Base-by-base conservation (phyloP, 2,113 vertebrate species). In the Ginglymostoma cirratum region DNA sequence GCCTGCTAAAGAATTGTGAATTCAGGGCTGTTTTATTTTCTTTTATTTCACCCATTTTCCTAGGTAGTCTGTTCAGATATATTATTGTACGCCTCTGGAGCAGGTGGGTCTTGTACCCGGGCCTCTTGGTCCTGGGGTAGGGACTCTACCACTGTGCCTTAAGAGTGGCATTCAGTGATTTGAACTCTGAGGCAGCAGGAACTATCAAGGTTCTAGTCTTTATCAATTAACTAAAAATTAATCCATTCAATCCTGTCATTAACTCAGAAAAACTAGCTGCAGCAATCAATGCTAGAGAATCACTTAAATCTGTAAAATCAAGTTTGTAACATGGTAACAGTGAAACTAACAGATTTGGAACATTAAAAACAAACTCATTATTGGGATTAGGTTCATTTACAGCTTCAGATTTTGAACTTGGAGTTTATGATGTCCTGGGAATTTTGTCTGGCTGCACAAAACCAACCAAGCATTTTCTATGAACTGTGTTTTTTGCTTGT, bases 391-490 rank as follows among this genome's bases (percentile, higher is more conserved):
- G 30, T 34, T 90, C 7, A 89, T 89, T 61, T 92, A 92, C 61
- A 93, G 89, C 89, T n/a, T 66, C 15, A n/a, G 87, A n/a, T 67
- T 93, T 93, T 42, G 61, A 93, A 93, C 34, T n/a, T 65, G 65
- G 61, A n/a, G 17, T 42, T 61, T 1, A 61, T 92, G 55, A 92
- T 92, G 34, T 92, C 34, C 38, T 38, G 21, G 19, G 17, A 66
- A 38, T 66, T 67, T 34, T 93, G 61, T 6, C 61, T 38, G 61
- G 19, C 61, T 93, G 61, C 23, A n/a, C 61, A 21, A 65, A 66
- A 93, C 61, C 34, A 66, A 66, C 15, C 89, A 92, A n/a, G 34
- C 85, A 87, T 65, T n/a, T 19, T 65, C 87, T 5, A 89, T 30
- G 1, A 90, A n/a, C 5, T 92, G 45, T 65, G 19, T 72, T 72